Base-by-base conservation (phyloP, 2,888 invertebrate species). In the Alcis repandata region DNA sequence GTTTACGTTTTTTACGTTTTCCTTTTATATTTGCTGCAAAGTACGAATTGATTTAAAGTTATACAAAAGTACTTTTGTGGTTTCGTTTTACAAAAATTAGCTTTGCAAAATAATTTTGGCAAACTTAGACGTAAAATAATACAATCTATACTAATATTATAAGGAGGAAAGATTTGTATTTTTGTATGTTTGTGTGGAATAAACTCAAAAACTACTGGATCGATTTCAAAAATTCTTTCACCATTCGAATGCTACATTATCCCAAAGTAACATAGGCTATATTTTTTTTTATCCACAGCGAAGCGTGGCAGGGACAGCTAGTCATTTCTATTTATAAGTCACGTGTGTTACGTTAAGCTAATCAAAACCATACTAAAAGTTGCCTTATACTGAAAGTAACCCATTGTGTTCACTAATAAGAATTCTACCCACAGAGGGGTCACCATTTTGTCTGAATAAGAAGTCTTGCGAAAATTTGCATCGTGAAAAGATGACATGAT, bases 291-390 rank as follows among this genome's bases (percentile, higher is more conserved):
- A n/a, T n/a, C n/a, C n/a, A n/a, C n/a, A n/a, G n/a, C n/a, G n/a
- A n/a, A n/a, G n/a, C n/a, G n/a, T n/a, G n/a, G n/a, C n/a, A n/a
- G n/a, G n/a, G n/a, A n/a, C n/a, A n/a, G n/a, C n/a, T n/a, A 59
- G 46, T 66, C 61, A 59, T 51, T 51, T 49, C 62, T 62, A 65
- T 57, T 58, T 64, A 69, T 69, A 70, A 64, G 52, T 52, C 59
- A 59, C 48, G 59, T 64, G 64, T 33, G 8, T 53, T 59, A 38
- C 40, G 32, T 22, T 43, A 61, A 59, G 45, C 10, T 36, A 49
- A 63, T 45, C 2, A 46, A 38, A 52, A 32, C 1, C 38, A 33
- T 53, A 43, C 20, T 65, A 40, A 41, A 52, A 40, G 22, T 54
- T 59, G 62, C 20, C 63, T 57, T 49, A 53, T 22, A 52, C n/a